Conservation (phyloP, 2,888 invertebrate species). For the Cheilosia vernalis region DNA sequence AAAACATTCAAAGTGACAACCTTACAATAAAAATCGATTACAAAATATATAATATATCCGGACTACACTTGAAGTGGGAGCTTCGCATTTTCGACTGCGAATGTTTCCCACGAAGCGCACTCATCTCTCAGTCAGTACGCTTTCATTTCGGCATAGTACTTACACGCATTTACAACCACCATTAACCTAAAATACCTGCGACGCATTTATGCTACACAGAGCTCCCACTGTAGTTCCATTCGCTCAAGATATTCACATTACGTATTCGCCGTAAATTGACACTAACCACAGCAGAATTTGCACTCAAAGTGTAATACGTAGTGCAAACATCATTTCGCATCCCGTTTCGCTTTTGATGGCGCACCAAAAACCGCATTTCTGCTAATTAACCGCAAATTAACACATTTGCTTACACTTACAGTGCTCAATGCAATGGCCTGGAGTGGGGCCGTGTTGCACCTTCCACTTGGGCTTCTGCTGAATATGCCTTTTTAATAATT, state of each 20-base stretch:
- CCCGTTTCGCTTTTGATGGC: conserved; percentile 51
- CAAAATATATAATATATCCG: too few species aligned
- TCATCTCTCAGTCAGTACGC: too few species aligned
- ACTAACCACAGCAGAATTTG: conserved; percentile 58
- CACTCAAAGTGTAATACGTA: conserved; percentile 56
- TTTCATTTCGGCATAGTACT: neutral
- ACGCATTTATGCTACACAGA: neutral
- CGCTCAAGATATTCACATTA: conserved; percentile 3
- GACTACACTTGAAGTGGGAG: too few species aligned
- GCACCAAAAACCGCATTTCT: conserved; percentile 66
- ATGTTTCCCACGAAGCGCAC: too few species aligned
- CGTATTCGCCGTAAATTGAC: conserved; percentile 45
- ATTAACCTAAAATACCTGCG: neutral
- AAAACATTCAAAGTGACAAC: too few species aligned
- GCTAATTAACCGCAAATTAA: conserved; percentile 73
- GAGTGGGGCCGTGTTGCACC: conserved; percentile 10
- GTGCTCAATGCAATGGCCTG: conserved; percentile 42
- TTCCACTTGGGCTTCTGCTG: conserved; percentile 15
- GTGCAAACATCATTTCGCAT: conserved; percentile 43
- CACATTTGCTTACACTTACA: conserved; percentile 60
- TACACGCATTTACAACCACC: neutral
- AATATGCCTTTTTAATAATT: conserved; percentile 58
- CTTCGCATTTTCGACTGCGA: too few species aligned
- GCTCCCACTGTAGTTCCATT: neutral
- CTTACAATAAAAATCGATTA: too few species aligned